A percentile compares a stretch with the other conserved stretches of the same genome.
Evolutionary conservation across 2,113 vertebrate genomes (phyloP).

Genomic region (Leptodactylus fuscus): DNA sequence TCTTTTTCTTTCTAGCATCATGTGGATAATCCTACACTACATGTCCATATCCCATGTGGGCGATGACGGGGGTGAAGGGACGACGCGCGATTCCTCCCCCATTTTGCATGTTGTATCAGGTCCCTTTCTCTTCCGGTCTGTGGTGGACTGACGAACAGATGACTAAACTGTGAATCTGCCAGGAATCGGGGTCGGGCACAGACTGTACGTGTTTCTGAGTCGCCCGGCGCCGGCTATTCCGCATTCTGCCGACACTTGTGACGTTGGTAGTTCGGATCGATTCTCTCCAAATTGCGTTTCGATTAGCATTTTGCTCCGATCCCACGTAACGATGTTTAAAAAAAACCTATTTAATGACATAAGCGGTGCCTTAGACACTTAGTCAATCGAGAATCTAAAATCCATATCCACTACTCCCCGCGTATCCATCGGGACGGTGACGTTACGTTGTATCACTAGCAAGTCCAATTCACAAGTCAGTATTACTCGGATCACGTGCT

Average conservation of each 20-base stretch:
- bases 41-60: not conserved
- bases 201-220: not conserved
- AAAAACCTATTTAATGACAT: constrained; percentile 30
- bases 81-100: not conserved
- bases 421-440: not conserved
- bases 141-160: not conserved
- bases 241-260: not conserved
- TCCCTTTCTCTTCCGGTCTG: constrained; percentile 10
- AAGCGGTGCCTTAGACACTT: constrained; percentile 58
- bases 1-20: constrained; percentile 31
- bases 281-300: not conserved
- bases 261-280: not conserved
- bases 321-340: not conserved
- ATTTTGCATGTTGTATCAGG: constrained; percentile 32
- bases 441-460: constrained; percentile 41
- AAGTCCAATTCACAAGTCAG: constrained; percentile 46
- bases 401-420: constrained; percentile 30
- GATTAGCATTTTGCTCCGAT: constrained; percentile 13
- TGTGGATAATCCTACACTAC: constrained; percentile 27
- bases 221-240: not conserved
- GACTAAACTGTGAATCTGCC: constrained; percentile 54
- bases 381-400: constrained; percentile 43
- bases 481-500: constrained; percentile 54
- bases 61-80: not conserved
- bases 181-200: not conserved